Conservation (phyloP, 2,888 invertebrate genomes). For the Polymixis lichenea region DNA sequence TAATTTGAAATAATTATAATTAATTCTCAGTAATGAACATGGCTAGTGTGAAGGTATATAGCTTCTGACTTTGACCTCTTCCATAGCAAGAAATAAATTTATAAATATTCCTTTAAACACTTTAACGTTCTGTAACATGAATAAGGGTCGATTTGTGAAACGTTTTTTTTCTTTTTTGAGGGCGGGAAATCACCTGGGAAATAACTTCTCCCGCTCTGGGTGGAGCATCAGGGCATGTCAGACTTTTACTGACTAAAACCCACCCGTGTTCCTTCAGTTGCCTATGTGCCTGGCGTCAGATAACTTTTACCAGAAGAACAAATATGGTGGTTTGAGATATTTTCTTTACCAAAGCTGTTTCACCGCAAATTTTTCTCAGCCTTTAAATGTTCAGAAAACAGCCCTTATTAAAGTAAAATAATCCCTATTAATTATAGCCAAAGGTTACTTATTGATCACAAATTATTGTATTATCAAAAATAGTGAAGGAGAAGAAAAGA, state of each 20-base stretch:
- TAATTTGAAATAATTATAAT: conserved; percentile 10
- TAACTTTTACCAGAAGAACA: background rate
- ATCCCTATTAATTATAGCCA: background rate
- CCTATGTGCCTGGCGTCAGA: no score
- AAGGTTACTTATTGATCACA: background rate
- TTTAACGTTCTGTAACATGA: background rate
- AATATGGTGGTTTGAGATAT: background rate
- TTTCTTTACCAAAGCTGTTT: background rate
- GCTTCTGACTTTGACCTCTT: background rate
- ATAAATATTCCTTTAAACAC: background rate
- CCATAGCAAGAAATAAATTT: background rate
- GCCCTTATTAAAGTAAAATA: background rate
- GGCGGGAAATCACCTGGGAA: no score
- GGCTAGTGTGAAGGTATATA: conserved; percentile 2
- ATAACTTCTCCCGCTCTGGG: no score
- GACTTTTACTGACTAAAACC: no score
- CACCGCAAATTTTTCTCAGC: background rate
- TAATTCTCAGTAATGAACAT: background rate
- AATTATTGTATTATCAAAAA: background rate
- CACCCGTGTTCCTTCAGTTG: no score
- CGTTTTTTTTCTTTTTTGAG: no score
- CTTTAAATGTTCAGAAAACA: background rate
- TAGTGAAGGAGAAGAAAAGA: background rate
- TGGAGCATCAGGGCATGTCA: no score
- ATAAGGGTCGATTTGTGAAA: background rate